phyloP scores from a whole-genome alignment of 30 jellyfish, hydroid and myxozoan genomes.

The Aurelia sp. region DNA sequence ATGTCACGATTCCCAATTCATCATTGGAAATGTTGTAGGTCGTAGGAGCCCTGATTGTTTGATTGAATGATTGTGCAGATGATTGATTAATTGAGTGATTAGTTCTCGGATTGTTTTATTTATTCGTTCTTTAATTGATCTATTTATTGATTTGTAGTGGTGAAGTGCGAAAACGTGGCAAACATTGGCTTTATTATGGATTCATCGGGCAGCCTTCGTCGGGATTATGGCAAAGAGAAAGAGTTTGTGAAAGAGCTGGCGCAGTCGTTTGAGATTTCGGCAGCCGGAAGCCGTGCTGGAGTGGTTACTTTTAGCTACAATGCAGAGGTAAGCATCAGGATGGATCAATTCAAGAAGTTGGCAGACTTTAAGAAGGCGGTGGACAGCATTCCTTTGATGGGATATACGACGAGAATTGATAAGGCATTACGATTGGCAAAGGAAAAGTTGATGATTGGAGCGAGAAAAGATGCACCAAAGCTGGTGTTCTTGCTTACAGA shows the following conservation, averaged over 20 bases:
- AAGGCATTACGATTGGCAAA: constrained; percentile 84
- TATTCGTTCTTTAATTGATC: too few relatives aligned
- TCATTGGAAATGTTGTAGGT: too few relatives aligned
- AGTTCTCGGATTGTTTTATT: too few relatives aligned
- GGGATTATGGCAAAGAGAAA: constrained; percentile 81
- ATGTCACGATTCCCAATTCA: too few relatives aligned
- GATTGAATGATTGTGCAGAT: too few relatives aligned
- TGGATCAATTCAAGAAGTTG: constrained; percentile 54
- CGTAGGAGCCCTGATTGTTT: too few relatives aligned
- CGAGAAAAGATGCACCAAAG: constrained; percentile 80
- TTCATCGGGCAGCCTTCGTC: constrained; percentile 94
- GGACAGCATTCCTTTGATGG: constrained; percentile 81
- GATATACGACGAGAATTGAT: constrained; percentile 92
- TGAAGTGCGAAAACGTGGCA: constrained; percentile 54
- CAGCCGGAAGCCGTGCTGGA: constrained; percentile 83
- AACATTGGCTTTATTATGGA: constrained; percentile 92
- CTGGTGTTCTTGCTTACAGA: constrained; percentile 84
- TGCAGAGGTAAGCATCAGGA: constrained; percentile 86
- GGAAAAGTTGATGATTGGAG: constrained; percentile 79
- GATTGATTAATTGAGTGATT: too few relatives aligned
- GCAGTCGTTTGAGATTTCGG: constrained; percentile 69
- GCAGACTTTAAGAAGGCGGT: constrained; percentile 82
- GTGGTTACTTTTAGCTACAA: constrained; percentile 84
- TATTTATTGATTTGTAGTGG: background rate
- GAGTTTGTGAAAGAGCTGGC: constrained; percentile 82